Conservation (phyloP, 2,113 vertebrate species). For the Microtus richardsoni region DNA sequence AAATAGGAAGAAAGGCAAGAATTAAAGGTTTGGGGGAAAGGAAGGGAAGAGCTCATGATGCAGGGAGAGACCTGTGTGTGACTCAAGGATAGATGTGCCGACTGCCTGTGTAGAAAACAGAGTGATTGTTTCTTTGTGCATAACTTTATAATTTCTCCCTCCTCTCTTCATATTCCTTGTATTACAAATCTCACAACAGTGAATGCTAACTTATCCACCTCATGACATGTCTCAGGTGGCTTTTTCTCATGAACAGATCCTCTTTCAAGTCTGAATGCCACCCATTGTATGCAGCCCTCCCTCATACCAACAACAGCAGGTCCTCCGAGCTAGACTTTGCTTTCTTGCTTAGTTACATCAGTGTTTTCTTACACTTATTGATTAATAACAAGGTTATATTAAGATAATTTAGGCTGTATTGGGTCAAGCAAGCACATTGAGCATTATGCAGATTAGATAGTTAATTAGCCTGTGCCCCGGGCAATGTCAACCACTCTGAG, state of each 20-base stretch:
- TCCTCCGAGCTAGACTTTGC: neutral
- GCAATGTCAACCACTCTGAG: neutral
- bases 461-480: neutral
- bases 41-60: neutral
- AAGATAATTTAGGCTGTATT: neutral
- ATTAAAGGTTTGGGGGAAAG: neutral
- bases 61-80: rapidly evolving
- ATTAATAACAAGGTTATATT: neutral
- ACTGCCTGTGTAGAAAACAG: neutral
- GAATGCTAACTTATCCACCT: neutral
- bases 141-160: neutral
- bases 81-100: neutral
- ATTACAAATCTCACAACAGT: neutral
- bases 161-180: neutral
- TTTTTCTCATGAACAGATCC: neutral
- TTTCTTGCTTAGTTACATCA: neutral
- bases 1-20: neutral
- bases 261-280: neutral
- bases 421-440: neutral
- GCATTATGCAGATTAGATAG: neutral
- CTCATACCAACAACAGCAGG: neutral
- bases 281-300: neutral
- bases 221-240: neutral
- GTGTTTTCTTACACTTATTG: neutral
- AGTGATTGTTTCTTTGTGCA: rapidly evolving